Conservation (phyloP, 2,113 vertebrate genomes). For the Hemiprocne comata region DNA sequence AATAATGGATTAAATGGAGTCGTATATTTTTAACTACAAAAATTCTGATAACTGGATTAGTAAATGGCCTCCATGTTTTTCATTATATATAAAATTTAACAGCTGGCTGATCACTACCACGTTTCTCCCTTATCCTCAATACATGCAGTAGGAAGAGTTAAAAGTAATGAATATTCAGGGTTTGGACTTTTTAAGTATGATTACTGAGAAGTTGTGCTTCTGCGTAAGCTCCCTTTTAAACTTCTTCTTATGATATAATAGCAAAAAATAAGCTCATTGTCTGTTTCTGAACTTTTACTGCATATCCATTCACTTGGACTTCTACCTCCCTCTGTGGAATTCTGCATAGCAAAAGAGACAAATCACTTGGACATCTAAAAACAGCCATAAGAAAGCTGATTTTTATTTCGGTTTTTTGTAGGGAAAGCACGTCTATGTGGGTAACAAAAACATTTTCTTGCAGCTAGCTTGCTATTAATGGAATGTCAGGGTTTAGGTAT, state of each 20-base stretch:
- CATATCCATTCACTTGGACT: background rate
- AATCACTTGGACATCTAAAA: background rate
- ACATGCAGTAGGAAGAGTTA: background rate
- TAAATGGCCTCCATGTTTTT: background rate
- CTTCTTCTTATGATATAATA: background rate
- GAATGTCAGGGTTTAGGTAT: background rate
- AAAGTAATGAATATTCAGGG: background rate
- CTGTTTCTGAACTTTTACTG: background rate
- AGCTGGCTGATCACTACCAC: background rate
- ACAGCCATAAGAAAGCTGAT: background rate
- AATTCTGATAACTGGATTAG: background rate
- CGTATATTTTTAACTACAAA: background rate
- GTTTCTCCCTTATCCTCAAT: background rate
- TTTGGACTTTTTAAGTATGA: background rate
- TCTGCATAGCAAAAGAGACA: background rate
- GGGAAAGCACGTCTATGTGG: background rate
- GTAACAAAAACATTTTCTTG: background rate
- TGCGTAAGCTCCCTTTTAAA: background rate
- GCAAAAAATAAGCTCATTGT: background rate
- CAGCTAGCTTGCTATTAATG: background rate
- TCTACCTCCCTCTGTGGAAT: background rate
- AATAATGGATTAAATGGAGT: background rate
- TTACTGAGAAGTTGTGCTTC: background rate
- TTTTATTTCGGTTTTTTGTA: constrained; percentile 20
- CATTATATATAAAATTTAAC: background rate